phyloP scores from a whole-genome alignment of 2,113 vertebrate genomes.

The Peucedramus taeniatus region DNA sequence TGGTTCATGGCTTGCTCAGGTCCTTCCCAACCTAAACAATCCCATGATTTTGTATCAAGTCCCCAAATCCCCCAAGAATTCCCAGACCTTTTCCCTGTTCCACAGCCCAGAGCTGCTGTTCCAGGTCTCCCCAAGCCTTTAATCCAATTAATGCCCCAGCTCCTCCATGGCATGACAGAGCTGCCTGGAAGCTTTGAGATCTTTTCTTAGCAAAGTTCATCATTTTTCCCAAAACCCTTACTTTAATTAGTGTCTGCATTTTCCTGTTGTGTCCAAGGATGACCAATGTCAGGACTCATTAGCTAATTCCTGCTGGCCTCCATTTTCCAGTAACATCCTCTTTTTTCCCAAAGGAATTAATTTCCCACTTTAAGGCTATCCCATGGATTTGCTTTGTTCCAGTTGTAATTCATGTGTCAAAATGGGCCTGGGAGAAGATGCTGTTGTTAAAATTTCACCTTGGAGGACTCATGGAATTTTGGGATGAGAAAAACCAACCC shows the following conservation, averaged over 20 bases:
- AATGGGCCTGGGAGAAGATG: not conserved
- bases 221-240: not conserved
- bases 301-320: not conserved
- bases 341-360: not conserved
- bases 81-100: not conserved
- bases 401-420: not conserved
- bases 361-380: not conserved
- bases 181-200: not conserved
- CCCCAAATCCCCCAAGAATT: accelerated
- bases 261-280: not conserved
- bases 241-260: not conserved
- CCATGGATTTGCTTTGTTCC: not conserved
- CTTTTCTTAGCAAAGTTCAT: not conserved
- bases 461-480: not conserved
- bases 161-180: accelerated
- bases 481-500: not conserved
- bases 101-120: not conserved
- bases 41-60: not conserved
- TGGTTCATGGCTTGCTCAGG: accelerated
- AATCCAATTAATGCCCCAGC: not conserved
- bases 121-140: not conserved
- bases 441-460: not conserved
- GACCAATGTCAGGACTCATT: not conserved
- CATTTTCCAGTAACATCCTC: not conserved
- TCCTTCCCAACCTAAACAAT: not conserved